Evolutionary conservation across 2,797 vertebrate genomes (phyloP), one percentile per base, ranked within the genome.

Genomic region (Helicolenus hilgendorfi): DNA sequence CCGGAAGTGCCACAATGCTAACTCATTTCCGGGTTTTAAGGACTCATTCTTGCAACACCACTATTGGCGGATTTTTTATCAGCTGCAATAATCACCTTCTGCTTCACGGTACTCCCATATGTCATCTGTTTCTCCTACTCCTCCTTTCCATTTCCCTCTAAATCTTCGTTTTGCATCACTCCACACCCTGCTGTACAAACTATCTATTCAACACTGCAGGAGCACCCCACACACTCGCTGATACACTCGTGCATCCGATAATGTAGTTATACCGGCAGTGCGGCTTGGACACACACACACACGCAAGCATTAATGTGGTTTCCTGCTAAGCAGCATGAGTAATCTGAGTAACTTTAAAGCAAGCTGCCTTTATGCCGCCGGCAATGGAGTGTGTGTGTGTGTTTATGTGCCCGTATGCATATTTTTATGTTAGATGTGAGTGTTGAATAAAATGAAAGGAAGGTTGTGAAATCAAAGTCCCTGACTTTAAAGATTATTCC

Each of bases 331-430:
- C 59, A 33, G 49, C 33, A 59, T 77, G 63, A 81, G 45, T 80
- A 80, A 91, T 86, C 72, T 88, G 60, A 60, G 75, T 20, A 71
- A 33, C 82, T 82, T 81, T 86, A 79, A 82, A 93, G 81, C 35
- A 13, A 58, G 82, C 74, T 73, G 75, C 59, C 31, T 45, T 80
- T 36, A 77, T 31, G 76, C 68, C 10, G 11, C 63, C 27, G 70
- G 31, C 38, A 14, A 24, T 38, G 22, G 7, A 11, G 67, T 31
- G 56, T n/a, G 63, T 14, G 80, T 31, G 69, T 71, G 29, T n/a
- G 38, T 49, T 27, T 55, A 5, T 55, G 49, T 55, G 35, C 55
- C 27, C 1, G 11, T 60, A 11, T 55, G 38, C 56, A 53, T 55
- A 64, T 64, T 62, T 86, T 68, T 64, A 41, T n/a, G 53, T 84